phyloP scores from a whole-genome alignment of 2,797 vertebrate species.

The Alfaro cultratus region DNA sequence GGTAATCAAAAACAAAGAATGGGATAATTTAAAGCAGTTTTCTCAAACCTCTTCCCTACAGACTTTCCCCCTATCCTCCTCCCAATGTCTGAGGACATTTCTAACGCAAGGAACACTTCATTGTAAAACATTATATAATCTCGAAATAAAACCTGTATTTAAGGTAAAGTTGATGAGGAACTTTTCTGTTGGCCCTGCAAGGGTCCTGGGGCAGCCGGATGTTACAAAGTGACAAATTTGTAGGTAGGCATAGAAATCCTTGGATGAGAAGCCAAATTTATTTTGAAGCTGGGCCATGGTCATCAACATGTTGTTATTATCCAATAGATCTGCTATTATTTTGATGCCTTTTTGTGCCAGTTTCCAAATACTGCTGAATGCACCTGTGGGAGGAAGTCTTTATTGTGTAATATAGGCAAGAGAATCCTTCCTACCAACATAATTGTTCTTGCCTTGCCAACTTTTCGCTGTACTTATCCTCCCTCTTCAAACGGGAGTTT shows the following conservation, averaged over 20 bases:
- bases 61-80: neutral
- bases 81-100: neutral
- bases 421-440: no score
- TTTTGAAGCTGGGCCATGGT: neutral
- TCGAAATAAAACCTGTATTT: neutral
- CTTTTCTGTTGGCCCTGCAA: neutral
- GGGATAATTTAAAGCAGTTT: neutral
- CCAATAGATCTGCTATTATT: neutral
- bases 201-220: neutral
- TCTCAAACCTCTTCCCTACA: neutral
- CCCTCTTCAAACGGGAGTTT: no score
- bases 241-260: neutral
- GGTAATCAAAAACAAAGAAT: neutral
- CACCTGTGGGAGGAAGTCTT: no score
- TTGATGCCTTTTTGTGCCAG: neutral
- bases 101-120: neutral
- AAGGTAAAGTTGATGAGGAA: neutral
- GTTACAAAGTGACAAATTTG: neutral
- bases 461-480: no score
- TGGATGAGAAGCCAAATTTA: neutral
- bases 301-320: neutral
- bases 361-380: no score
- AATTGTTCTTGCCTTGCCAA: no score
- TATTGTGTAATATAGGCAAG: no score
- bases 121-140: neutral